These are phyloP conservation scores for Oryzias curvinotus DNA, from an alignment of 2,113 vertebrate species.

Conservation along the genomic window DNA sequence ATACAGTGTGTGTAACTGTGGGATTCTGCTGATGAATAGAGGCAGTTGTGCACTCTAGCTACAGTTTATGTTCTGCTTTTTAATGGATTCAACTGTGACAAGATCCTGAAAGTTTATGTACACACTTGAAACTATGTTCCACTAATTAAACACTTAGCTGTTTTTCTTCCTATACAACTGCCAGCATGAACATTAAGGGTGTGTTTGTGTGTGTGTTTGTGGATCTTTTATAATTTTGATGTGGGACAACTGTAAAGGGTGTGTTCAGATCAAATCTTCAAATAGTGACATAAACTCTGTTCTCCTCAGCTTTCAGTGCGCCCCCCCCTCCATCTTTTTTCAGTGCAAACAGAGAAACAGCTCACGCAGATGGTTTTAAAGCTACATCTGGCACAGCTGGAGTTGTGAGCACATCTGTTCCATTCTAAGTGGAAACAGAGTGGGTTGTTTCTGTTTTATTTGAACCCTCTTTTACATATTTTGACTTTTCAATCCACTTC, in stretches of 20 bases:
- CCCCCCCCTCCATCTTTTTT: neutral
- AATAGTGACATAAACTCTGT: slow-evolving; percentile 32
- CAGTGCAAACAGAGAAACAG: slow-evolving; percentile 10
- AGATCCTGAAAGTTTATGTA: slow-evolving; percentile 37
- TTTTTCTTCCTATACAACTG: slow-evolving; percentile 41
- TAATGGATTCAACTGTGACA: slow-evolving; percentile 33
- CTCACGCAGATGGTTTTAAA: slow-evolving; percentile 64
- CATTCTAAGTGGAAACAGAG: slow-evolving; percentile 53
- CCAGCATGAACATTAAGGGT: slow-evolving; percentile 21
- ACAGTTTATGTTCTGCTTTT: slow-evolving; percentile 44
- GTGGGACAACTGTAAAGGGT: slow-evolving; percentile 13
- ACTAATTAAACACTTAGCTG: slow-evolving; percentile 42
- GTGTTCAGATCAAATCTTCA: slow-evolving; percentile 41
- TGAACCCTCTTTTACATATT: slow-evolving; percentile 56
- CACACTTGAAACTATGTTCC: slow-evolving; percentile 46
- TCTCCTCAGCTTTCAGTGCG: slow-evolving; percentile 20
- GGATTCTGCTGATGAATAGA: slow-evolving; percentile 29
- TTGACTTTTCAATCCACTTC: slow-evolving; percentile 26
- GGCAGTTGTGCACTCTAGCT: slow-evolving; percentile 25
- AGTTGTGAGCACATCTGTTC: slow-evolving; percentile 70
- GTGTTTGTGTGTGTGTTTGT: neutral
- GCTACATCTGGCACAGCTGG: slow-evolving; percentile 74
- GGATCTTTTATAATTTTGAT: slow-evolving; percentile 29
- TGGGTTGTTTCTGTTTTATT: slow-evolving; percentile 41
- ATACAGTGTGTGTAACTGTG: slow-evolving; percentile 9